A percentile compares a stretch with the other conserved stretches of the same genome.
Conservation (phyloP, 2,797 vertebrate genomes). For the Mormyrops attenuatus region DNA sequence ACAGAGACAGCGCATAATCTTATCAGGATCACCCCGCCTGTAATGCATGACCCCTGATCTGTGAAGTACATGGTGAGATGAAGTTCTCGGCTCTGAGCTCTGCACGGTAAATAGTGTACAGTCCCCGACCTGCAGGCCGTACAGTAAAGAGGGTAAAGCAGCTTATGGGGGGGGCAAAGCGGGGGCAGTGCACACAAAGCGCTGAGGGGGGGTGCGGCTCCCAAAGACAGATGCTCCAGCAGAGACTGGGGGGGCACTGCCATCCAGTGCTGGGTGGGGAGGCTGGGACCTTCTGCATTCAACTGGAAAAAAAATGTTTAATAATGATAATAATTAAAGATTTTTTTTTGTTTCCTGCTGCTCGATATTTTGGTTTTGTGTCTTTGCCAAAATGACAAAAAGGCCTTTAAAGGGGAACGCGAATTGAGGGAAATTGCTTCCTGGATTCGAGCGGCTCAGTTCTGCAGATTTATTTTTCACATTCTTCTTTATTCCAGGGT, state of each 20-base stretch:
- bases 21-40: not conserved
- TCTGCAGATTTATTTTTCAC: constrained; percentile 53
- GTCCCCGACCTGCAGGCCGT: not conserved
- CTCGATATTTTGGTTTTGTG: constrained; percentile 23
- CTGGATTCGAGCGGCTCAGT: constrained; percentile 60
- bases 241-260: not conserved
- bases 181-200: not conserved
- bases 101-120: not conserved
- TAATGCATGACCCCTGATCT: not conserved
- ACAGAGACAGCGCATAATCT: not conserved
- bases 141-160: not conserved
- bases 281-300: not conserved
- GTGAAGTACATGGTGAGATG: not conserved
- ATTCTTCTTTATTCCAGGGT: constrained; percentile 35
- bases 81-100: not conserved
- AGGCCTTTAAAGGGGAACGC: constrained; percentile 28
- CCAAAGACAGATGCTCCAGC: not conserved
- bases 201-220: not conserved
- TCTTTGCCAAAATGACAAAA: constrained; percentile 23
- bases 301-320: not conserved
- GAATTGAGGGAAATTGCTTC: constrained; percentile 64
- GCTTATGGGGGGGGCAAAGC: not conserved
- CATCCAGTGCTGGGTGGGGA: not conserved
- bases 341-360: constrained; percentile 20
- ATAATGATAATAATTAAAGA: constrained; percentile 23